Base-by-base conservation (phyloP, 1,140 invertebrate species). In the Mercenaria mercenaria region DNA sequence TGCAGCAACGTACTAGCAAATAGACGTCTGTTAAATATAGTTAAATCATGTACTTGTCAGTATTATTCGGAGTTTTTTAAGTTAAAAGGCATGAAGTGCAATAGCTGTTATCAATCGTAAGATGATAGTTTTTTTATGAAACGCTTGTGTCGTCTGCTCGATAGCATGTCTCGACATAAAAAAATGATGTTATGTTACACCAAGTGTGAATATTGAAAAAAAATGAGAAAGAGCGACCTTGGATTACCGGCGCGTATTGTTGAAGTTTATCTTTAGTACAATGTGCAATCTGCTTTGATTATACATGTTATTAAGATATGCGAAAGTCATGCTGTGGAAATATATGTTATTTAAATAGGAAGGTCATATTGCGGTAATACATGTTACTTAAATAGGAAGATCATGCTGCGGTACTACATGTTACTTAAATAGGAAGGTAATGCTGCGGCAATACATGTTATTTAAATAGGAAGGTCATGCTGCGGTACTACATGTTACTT, bases 81-180 rank as follows among this genome's bases (percentile, higher is more conserved):
- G 23, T 64, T n/a, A n/a, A n/a, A 26, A 20, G 59, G 26, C 59
- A 29, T 64, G 20, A 1, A 64, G 59, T 64, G 59, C 59, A 29
- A 8, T 29, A 4, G n/a, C 26, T 64, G 26, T 29, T 26, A 64
- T 64, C 26, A 64, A 64, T 64, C 59, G 26, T 56, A n/a, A 56
- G 52, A 56, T n/a, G 52, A 47, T 10, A n/a, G n/a, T 47, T 3
- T 56, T 56, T 67, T 34, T 37, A 67, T 34, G 6, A 34, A 72
- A 72, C 67, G 29, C 67, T 72, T 18, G 37, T 72, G 67, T 72
- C 67, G 67, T 72, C 67, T 72, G 67, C 67, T 79, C 47, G n/a
- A 20, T 32, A 37, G 29, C 20, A 56, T 50, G 76, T 79, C 76
- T 79, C 43, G 47, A 37, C 32, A 52, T 47, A 26, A 76, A 20